A percentile compares a stretch with the other conserved stretches of the same genome.
Conservation (phyloP, 2,797 vertebrate species). For the Halcyon leucocephala region DNA sequence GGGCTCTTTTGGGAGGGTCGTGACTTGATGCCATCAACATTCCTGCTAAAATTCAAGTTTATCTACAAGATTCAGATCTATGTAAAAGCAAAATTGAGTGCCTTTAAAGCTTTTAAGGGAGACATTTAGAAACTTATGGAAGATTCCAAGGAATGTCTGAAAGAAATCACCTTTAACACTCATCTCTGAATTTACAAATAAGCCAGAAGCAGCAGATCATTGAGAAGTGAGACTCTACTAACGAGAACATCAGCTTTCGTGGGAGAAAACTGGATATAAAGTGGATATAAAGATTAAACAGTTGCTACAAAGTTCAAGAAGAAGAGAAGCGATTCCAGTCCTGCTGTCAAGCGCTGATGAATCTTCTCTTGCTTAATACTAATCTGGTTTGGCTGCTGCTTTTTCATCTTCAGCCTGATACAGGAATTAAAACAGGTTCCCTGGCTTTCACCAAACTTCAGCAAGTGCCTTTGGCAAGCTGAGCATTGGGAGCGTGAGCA, state of each 20-base stretch:
- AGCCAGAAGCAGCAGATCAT: not conserved
- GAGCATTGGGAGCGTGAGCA: constrained; percentile 7
- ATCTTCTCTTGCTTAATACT: not conserved
- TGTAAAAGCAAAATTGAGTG: not conserved
- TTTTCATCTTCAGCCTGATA: not conserved
- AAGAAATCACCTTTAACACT: not conserved
- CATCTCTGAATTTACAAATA: constrained; percentile 22
- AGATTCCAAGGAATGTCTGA: constrained; percentile 6
- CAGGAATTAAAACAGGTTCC: not conserved
- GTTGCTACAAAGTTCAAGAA: not conserved
- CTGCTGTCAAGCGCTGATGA: not conserved
- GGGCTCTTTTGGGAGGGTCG: not conserved
- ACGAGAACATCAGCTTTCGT: constrained; percentile 23
- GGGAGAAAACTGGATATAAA: constrained; percentile 33
- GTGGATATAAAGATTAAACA: constrained; percentile 38
- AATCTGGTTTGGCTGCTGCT: not conserved
- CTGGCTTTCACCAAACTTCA: not conserved
- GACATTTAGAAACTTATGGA: constrained; percentile 26
- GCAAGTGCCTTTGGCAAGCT: not conserved
- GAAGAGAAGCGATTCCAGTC: not conserved
- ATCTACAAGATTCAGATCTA: not conserved
- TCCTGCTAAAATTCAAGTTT: not conserved
- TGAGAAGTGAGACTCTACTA: constrained; percentile 22
- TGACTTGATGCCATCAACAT: not conserved
- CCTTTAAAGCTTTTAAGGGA: not conserved